Base-by-base conservation (phyloP, 1,140 invertebrate genomes). In the Chlorops oryzae region DNA sequence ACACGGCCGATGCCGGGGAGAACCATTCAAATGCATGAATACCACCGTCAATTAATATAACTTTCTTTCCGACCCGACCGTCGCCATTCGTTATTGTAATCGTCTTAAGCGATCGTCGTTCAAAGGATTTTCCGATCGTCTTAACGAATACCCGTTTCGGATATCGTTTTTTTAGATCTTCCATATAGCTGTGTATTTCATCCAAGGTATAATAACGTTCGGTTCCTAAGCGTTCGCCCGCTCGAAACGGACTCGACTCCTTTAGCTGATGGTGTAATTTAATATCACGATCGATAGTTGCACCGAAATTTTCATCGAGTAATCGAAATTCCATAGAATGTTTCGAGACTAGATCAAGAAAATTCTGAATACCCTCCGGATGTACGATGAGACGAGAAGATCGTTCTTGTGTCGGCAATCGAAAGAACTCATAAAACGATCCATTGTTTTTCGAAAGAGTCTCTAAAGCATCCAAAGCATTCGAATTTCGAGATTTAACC, bases 21-120 rank as follows among this genome's bases (percentile, higher is more conserved):
- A 85, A 78, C 84, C 85, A 87, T 73, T 87, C 84, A 40, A 84
- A 72, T 0, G 83, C 82, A 64, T 87, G 84, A 5, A 78, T 72
- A 7, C 73, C 77, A 21, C 74, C 77, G 42, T 80, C 78, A 20
- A 79, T 73, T 0, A 81, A 58, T 28, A 80, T 77, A 0, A 78
- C 71, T 4, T 74, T 77, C 51, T 80, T 80, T n/a, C 63, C 65
- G 3, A 61, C n/a, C 9, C 55, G 41, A 3, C 49, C 41, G 52
- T 63, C 59, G 2, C 61, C 63, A 44, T 71, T 75, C 4, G 78
- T 78, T 34, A 81, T 78, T 6, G 70, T 75, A 23, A 80, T 55
- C n/a, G 74, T 77, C 52, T 76, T 77, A 34, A 80, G 61, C 25
- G 72, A 71, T 3, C 78, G 68, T 3, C 75, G 73, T 59, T 80